These are phyloP conservation scores for Tridacna gigas DNA, from an alignment of 2,888 invertebrate species.

Conservation along the genomic window DNA sequence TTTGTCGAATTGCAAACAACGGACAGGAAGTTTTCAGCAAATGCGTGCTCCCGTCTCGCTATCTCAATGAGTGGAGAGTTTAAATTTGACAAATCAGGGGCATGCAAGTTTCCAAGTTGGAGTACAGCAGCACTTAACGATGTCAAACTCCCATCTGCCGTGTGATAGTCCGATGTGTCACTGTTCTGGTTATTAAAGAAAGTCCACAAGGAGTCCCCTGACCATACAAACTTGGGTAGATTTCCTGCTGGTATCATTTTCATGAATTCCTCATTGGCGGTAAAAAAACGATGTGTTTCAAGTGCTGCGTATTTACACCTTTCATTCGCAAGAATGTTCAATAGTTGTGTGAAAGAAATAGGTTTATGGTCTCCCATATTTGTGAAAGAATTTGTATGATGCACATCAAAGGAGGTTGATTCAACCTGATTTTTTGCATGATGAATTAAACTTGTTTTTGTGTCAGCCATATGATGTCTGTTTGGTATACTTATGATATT, in stretches of 20 bases:
- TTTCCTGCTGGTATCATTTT: conserved; percentile 70
- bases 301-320: conserved; percentile 82
- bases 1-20: conserved; percentile 83
- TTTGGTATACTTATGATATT: conserved; percentile 74
- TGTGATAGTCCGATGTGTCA: conserved; percentile 80
- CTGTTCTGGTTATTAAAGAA: conserved; percentile 56
- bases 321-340: conserved; percentile 81
- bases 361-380: conserved; percentile 71
- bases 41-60: conserved; percentile 79
- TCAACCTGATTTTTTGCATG: background rate
- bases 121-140: conserved; percentile 78
- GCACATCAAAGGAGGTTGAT: conserved; percentile 9
- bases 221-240: conserved; percentile 78
- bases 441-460: conserved; percentile 21
- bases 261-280: conserved; percentile 79
- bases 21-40: conserved; percentile 82
- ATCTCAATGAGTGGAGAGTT: conserved; percentile 81
- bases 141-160: conserved; percentile 76
- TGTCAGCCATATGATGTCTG: conserved; percentile 38
- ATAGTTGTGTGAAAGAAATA: conserved; percentile 79
- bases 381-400: conserved; percentile 12
- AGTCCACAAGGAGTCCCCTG: conserved; percentile 66
- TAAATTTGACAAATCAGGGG: conserved; percentile 80
- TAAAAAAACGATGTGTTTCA: conserved; percentile 82
- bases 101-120: conserved; percentile 75